Evolutionary conservation across 2,888 invertebrate species (phyloP).

Genomic region (Eudasyphora cyanicolor): DNA sequence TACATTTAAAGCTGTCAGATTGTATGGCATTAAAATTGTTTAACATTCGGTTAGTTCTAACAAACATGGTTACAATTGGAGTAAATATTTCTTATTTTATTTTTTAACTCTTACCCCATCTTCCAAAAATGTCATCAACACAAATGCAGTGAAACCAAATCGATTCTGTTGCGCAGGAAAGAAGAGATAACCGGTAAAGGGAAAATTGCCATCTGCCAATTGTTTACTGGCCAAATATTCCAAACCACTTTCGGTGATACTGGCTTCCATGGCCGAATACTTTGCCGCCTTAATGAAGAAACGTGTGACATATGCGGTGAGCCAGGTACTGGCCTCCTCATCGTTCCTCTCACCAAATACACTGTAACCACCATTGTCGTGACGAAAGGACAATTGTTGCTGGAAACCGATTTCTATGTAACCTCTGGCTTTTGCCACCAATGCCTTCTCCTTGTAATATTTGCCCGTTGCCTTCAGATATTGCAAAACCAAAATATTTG

Average conservation of each 20-base stretch:
- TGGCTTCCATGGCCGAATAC: slow-evolving; percentile 85
- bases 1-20: too few species aligned
- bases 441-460: neutral
- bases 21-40: too few species aligned
- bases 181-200: slow-evolving; percentile 81
- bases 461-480: slow-evolving; percentile 81
- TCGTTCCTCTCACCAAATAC: slow-evolving; percentile 85
- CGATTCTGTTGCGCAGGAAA: slow-evolving; percentile 83
- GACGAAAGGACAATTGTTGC: slow-evolving; percentile 86
- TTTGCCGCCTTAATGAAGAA: slow-evolving; percentile 87
- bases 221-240: slow-evolving; percentile 87
- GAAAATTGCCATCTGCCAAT: slow-evolving; percentile 74
- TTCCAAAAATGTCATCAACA: slow-evolving; percentile 87
- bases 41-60: too few species aligned
- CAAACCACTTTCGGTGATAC: slow-evolving; percentile 84
- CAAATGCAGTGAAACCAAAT: slow-evolving; percentile 88
- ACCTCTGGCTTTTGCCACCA: slow-evolving; percentile 79
- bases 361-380: slow-evolving; percentile 87
- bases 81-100: too few species aligned
- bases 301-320: slow-evolving; percentile 91
- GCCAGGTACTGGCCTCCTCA: slow-evolving; percentile 86
- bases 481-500: slow-evolving; percentile 83
- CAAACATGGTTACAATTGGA: too few species aligned
- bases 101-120: slow-evolving; percentile 78
- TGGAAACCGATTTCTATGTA: slow-evolving; percentile 84